Base-by-base conservation (phyloP, 2,888 invertebrate species). In the Mongoloraphidia duomilia region DNA sequence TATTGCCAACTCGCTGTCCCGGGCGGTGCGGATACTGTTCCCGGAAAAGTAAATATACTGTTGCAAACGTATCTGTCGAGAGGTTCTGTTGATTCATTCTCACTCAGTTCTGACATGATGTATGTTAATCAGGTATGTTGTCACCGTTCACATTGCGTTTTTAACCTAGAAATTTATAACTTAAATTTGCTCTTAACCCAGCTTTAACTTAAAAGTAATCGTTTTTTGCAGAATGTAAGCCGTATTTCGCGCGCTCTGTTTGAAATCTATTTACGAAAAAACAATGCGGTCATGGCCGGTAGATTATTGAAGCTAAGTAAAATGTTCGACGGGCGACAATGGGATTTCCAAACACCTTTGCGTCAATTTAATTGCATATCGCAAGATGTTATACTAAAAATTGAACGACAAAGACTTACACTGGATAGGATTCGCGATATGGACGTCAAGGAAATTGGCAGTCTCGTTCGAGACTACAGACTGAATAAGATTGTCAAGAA, bases 1-100 rank as follows among this genome's bases (percentile, higher is more conserved):
- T 80, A 80, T 61, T 91, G 95, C 61, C 82, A 85, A 61, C 72
- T 91, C 34, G 75, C 79, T 33, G 84, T 90, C 1, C 77, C 80
- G 53, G 85, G 91, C 8, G 88, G 90, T 0, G 79, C 84, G 2
- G 95, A 95, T 63, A 91, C 92, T 64, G 77, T 90, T 12, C 82
- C 91, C 58, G 95, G 92, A 59, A 96, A 96, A 77, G 94, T 94
- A 36, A 95, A 95, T 67, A 91, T 95, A 56, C 71, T 98, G 11
- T 76, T 98, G 59, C 94, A 95, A 67, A 84, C 90, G 0, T 91
- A 83, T 64, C 74, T 99, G 44, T 90, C 91, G 0, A 75, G 88
- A 49, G 85, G 84, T 9, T 75, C 76, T 44, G 79, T 96, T 3
- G 82, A 84, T 54, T 80, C 82, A 1, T 89, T 92, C 55, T 93